These are phyloP conservation scores for Gila robusta DNA, from an alignment of 2,797 vertebrate species.

Conservation along the genomic window DNA sequence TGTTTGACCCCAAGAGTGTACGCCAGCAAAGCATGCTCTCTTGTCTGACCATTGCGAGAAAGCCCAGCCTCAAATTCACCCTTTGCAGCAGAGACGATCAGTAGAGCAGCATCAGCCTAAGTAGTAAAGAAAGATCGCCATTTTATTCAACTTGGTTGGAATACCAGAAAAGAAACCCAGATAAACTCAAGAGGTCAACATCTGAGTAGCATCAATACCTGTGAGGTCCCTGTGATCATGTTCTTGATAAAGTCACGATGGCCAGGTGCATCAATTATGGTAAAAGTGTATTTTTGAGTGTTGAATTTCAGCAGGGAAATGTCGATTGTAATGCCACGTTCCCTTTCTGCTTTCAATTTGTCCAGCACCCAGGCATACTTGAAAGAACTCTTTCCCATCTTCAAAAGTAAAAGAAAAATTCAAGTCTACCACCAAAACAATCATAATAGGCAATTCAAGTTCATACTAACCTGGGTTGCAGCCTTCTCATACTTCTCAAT, in stretches of 20 bases:
- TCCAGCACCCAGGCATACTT: constrained; percentile 86
- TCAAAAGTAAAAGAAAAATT: not conserved
- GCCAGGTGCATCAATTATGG: constrained; percentile 84
- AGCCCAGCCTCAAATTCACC: constrained; percentile 85
- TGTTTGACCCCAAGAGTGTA: constrained; percentile 88
- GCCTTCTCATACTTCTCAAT: constrained; percentile 86
- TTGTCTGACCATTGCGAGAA: constrained; percentile 84
- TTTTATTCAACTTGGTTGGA: not conserved
- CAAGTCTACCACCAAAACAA: not conserved
- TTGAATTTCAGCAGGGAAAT: constrained; percentile 84
- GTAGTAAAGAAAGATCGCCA: fast-evolving
- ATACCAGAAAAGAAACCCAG: fast-evolving
- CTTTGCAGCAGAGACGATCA: constrained; percentile 84
- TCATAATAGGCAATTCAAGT: fast-evolving
- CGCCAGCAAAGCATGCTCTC: constrained; percentile 83
- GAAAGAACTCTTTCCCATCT: constrained; percentile 86
- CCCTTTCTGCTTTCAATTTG: constrained; percentile 83
- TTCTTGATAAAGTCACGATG: constrained; percentile 88
- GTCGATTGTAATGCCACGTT: constrained; percentile 85
- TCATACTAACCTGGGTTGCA: constrained; percentile 73
- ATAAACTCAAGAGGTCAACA: not conserved
- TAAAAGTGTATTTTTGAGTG: constrained; percentile 82
- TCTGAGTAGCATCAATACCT: constrained; percentile 65
- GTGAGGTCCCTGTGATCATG: constrained; percentile 87
- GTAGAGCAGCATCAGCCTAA: constrained; percentile 83